Base-by-base conservation (phyloP, 2,113 vertebrate species). In the Montifringilla adamsi region DNA sequence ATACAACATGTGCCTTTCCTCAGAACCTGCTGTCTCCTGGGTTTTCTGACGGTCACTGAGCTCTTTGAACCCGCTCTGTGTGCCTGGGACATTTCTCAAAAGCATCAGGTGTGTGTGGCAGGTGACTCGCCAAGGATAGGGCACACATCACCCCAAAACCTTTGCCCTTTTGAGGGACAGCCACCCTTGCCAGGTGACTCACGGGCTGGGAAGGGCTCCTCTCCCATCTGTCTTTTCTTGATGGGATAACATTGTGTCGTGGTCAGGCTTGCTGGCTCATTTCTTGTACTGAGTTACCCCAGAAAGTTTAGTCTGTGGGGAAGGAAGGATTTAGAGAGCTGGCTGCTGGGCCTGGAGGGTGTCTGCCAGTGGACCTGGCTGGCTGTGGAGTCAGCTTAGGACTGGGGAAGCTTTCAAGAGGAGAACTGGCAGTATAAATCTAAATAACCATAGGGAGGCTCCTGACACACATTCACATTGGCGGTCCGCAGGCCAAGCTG, bases 281-380 rank as follows among this genome's bases (percentile, higher is more conserved):
- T 96, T 92, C 92, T 93, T 49, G 24, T 18, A 10, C 91, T 74
- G 91, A 95, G 95, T 98, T 86, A 95, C 75, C 90, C 70, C 7
- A 0, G 82, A 59, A 96, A 97, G 97, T 96, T 98, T 95, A 94
- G 97, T 97, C 97, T 97, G 84, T 94, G 89, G 95, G 94, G 87
- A 96, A 97, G 93, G 95, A 95, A 96, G 96, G 96, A 92, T 95
- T 97, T 94, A 90, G 89, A 72, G 93, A 94, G 89, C 90, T 7
- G 11, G 67, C 88, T 67, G 35, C 64, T 44, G 7, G 76, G 64
- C 69, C 93, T 96, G 89, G 83, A 97, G 82, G 84, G 90, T 83
- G 90, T 95, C 95, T 96, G 86, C 73, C 74, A 50, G 64, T 50
- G 73, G 69, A 69, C 70, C 86, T 87, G 82, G 50, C 53, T 62